phyloP scores from a whole-genome alignment of 2,797 vertebrate species.

The Chelmon rostratus region DNA sequence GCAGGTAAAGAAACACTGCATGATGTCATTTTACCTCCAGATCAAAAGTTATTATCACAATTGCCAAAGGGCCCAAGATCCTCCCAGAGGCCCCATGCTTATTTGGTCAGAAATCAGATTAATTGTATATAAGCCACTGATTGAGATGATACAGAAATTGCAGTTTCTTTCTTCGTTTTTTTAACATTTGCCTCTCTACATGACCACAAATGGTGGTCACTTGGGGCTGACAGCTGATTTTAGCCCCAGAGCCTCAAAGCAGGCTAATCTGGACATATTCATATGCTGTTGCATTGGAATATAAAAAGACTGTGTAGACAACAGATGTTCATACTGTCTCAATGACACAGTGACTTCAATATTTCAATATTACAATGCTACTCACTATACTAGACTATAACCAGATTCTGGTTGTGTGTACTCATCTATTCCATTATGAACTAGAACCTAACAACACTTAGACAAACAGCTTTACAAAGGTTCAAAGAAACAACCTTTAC shows the following conservation, averaged over 20 bases:
- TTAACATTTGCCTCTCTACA: neutral
- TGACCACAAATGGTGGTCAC: neutral
- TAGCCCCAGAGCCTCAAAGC: neutral
- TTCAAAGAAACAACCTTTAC: neutral
- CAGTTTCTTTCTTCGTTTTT: neutral
- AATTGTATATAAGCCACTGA: neutral
- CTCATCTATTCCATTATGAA: neutral
- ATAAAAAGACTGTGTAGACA: neutral
- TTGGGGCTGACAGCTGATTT: neutral
- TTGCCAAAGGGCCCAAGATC: neutral
- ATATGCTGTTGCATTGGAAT: neutral
- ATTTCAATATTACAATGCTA: too few species aligned
- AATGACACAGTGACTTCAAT: neutral
- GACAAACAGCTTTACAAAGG: neutral
- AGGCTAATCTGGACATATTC: neutral
- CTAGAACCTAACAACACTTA: neutral
- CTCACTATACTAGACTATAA: too few species aligned
- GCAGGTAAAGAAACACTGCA: neutral
- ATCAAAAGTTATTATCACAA: conserved; percentile 1
- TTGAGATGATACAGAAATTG: neutral
- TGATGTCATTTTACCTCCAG: too few species aligned
- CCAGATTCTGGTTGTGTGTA: neutral
- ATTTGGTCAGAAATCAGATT: neutral
- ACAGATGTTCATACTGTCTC: neutral
- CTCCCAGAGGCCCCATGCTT: neutral